Conservation (phyloP, 2,888 invertebrate genomes). For the Aproaerema taeniolella region DNA sequence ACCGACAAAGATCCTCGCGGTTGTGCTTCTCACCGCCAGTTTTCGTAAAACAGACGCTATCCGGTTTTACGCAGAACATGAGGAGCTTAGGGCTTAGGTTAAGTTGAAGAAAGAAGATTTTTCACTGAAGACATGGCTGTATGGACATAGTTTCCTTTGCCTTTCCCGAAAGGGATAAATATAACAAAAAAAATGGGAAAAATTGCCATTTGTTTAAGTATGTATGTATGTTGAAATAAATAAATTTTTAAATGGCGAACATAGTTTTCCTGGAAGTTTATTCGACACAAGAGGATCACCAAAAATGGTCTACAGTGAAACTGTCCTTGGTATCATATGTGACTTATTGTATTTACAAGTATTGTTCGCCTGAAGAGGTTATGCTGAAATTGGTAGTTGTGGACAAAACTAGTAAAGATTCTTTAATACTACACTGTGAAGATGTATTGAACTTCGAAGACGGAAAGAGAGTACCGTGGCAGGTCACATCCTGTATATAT, state of each 20-base stretch:
- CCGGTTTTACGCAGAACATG: no score
- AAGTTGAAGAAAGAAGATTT: no score
- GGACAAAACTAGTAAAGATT: conserved; percentile 20
- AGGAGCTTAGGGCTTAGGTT: no score
- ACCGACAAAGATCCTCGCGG: no score
- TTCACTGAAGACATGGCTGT: no score
- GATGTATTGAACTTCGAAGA: conserved; percentile 44
- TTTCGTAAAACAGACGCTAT: no score
- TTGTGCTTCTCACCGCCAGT: no score
- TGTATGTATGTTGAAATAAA: no score
- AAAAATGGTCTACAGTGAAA: conserved; percentile 28
- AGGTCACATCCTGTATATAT: conserved; percentile 69
- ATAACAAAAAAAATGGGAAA: no score
- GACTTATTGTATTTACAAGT: conserved; percentile 78
- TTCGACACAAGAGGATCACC: conserved; percentile 30
- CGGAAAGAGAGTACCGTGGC: conserved; percentile 59
- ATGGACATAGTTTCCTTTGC: no score
- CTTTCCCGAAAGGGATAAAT: no score
- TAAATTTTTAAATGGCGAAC: conserved; percentile 42
- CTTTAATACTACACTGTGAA: conserved; percentile 16
- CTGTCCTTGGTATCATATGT: conserved; percentile 80
- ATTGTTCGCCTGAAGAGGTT: conserved; percentile 65
- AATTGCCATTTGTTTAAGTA: no score
- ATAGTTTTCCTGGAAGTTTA: conserved; percentile 45
- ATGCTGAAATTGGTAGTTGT: conserved; percentile 57